These are phyloP conservation scores for Hydrotaea diabolus DNA, from an alignment of 2,888 invertebrate species.

Conservation along the genomic window DNA sequence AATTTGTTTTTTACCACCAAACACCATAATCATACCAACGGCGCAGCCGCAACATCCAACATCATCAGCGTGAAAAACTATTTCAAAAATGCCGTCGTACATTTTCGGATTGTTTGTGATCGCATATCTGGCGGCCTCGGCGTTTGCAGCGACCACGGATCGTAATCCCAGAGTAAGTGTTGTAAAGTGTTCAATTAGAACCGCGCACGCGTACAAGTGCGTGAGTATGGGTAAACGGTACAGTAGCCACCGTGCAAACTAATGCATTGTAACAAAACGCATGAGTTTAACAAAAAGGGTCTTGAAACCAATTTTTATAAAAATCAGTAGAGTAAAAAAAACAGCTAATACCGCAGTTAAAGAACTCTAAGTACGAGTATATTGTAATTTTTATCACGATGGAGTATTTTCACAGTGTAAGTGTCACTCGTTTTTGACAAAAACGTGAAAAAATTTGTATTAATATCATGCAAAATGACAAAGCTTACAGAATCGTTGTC, in stretches of 20 bases:
- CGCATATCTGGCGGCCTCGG: conserved; percentile 40
- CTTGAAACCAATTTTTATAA: too few species aligned
- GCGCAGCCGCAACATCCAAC: neutral
- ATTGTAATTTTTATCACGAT: too few species aligned
- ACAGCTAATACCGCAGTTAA: too few species aligned
- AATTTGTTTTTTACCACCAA: conserved; percentile 12
- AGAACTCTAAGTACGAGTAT: too few species aligned
- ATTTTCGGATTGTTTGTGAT: conserved; percentile 53
- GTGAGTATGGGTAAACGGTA: neutral
- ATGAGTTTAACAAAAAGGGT: too few species aligned
- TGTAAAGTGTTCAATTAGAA: conserved; percentile 2
- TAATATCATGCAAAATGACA: too few species aligned
- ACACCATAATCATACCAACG: neutral
- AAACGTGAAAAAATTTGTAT: too few species aligned
- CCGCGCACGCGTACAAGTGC: neutral
- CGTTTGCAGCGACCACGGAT: conserved; percentile 47
- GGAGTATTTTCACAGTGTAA: too few species aligned
- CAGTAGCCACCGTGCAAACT: neutral
- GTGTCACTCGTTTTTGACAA: too few species aligned
- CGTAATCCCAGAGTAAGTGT: conserved; percentile 63
- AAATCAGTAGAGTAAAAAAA: too few species aligned
- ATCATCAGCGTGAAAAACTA: neutral
- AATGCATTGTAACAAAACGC: neutral
- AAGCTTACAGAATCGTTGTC: too few species aligned
- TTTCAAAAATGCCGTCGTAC: conserved; percentile 49